Base-by-base conservation (phyloP, 2,797 vertebrate species). In the Synanceia verrucosa region DNA sequence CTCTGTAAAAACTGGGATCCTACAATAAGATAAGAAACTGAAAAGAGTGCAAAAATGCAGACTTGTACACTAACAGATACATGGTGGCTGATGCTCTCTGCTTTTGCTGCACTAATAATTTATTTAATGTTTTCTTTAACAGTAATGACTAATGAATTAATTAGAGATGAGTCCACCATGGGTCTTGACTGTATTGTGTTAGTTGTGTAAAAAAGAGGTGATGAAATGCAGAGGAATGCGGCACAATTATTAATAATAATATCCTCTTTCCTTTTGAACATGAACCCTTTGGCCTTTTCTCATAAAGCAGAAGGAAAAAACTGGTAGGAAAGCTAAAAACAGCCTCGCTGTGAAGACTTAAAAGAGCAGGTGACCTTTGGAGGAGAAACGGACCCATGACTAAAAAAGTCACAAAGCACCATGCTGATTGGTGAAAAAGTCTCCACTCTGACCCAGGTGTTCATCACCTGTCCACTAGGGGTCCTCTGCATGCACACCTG, bases 381-480 rank as follows among this genome's bases (percentile, higher is more conserved):
- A n/a, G n/a, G 12, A 33, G 31, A 59, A 59, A 60, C 46, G 16
- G 12, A 18, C 6, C 26, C 11, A 23, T 34, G 23, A 21, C 10
- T 26, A 37, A 31, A 2, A 11, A 29, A 51, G 5, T 34, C 2
- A 52, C 55, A 41, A 18, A 50, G 29, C 36, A 6, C 4, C 47
- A 23, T 34, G 19, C 24, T 57, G 44, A 34, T 11, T 33, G 12
- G 26, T 55, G 6, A 0, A n/a, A 57, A 18, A 46, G 63, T 19
- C 21, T 9, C 6, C 3, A 7, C 16, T 41, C 12, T 58, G 23
- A 50, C 3, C 13, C 39, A 24, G 36, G 6, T 50, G 2, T 58
- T 37, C 51, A 26, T 57, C 41, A 78, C 74, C 70, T 67, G 70
- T 28, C 65, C 75, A 64, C 58, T 14, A 59, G 29, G 41, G 36